Conservation (phyloP, 1,140 invertebrate genomes). For the Zeugodacus cucurbitae region DNA sequence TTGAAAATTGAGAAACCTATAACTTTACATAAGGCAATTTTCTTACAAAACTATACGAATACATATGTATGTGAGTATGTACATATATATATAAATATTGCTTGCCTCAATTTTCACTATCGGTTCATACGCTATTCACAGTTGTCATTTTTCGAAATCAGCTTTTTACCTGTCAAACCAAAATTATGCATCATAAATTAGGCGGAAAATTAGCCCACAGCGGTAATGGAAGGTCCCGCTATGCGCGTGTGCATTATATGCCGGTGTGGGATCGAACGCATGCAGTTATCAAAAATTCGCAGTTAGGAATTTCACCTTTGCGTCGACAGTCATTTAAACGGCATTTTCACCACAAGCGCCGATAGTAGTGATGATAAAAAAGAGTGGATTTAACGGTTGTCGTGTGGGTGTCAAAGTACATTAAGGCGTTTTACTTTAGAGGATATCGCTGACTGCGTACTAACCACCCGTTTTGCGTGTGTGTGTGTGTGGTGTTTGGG, state of each 20-base stretch:
- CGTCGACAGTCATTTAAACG: background rate
- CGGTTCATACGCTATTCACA: background rate
- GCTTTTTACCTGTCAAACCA: background rate
- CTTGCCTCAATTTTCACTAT: background rate
- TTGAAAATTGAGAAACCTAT: too few species aligned
- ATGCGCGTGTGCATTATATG: background rate
- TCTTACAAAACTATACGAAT: background rate
- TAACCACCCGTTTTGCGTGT: background rate
- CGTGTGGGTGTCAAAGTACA: background rate
- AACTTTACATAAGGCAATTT: too few species aligned
- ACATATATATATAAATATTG: too few species aligned
- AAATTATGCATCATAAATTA: constrained; percentile 15
- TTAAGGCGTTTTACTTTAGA: background rate
- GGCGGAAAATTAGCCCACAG: background rate
- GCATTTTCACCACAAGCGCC: background rate
- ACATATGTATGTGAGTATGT: background rate
- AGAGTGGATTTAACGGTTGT: background rate
- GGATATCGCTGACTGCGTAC: background rate
- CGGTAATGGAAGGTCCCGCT: background rate
- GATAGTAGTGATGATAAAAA: background rate
- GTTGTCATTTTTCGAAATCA: background rate
- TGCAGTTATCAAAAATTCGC: background rate
- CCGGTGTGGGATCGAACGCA: background rate
- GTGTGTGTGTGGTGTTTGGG: background rate
- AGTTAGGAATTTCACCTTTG: constrained; percentile 18